Evolutionary conservation across 2,113 vertebrate species (phyloP).

Genomic region (Felis catus): DNA sequence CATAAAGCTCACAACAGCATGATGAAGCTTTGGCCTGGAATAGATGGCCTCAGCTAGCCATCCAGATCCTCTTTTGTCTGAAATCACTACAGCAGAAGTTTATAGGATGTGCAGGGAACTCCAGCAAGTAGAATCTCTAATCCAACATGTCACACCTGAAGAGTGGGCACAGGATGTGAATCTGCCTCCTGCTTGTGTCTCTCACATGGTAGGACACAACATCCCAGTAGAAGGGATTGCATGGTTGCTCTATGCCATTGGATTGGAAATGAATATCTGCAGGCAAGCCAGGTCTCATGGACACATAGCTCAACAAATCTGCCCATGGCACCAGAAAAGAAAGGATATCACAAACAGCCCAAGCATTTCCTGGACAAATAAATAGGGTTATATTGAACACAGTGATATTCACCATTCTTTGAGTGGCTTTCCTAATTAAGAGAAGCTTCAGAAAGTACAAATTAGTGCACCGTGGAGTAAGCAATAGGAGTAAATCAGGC

Average conservation of each 20-base stretch:
- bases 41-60: not conserved
- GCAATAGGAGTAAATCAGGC: not conserved
- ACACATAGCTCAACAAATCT: not conserved
- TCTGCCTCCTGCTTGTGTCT: not conserved
- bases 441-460: not conserved
- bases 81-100: not conserved
- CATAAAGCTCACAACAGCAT: not conserved
- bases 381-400: not conserved
- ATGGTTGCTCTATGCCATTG: not conserved
- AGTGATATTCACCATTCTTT: not conserved
- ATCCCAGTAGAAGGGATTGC: not conserved
- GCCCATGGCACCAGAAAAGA: not conserved
- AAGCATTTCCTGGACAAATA: not conserved
- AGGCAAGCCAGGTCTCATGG: not conserved
- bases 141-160: not conserved
- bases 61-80: not conserved
- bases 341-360: not conserved
- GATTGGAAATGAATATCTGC: not conserved
- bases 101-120: not conserved
- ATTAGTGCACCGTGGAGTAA: not conserved
- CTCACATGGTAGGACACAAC: not conserved
- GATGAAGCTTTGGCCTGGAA: not conserved
- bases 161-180: not conserved
- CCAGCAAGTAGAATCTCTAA: not conserved
- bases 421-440: conserved; percentile 26